These are phyloP conservation scores for Epinephelus moara DNA, from an alignment of 2,113 vertebrate species.

Conservation along the genomic window DNA sequence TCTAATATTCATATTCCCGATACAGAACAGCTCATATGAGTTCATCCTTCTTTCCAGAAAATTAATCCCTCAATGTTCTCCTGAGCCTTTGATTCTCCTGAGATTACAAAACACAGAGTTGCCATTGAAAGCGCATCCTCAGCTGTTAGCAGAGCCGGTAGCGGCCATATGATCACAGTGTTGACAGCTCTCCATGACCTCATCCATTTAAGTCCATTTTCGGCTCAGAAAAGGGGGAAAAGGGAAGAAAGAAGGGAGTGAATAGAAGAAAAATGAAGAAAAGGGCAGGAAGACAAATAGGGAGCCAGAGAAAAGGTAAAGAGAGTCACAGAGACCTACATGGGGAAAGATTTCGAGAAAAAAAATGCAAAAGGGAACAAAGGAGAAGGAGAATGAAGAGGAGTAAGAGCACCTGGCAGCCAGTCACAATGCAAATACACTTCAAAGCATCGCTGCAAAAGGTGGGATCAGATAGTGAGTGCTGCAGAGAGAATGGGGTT, in stretches of 20 bases:
- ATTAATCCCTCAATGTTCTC: slow-evolving; percentile 45
- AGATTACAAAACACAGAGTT: slow-evolving; percentile 59
- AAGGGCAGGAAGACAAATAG: slow-evolving; percentile 59
- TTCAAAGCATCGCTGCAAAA: slow-evolving; percentile 69
- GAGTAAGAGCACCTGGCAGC: slow-evolving; percentile 59
- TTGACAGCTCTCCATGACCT: slow-evolving; percentile 85
- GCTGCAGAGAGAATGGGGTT: slow-evolving; percentile 40
- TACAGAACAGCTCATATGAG: not conserved
- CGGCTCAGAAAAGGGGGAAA: slow-evolving; percentile 55
- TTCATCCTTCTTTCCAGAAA: slow-evolving; percentile 25
- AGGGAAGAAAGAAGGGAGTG: slow-evolving; percentile 26
- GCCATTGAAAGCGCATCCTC: slow-evolving; percentile 60
- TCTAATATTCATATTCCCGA: not conserved
- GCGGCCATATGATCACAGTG: slow-evolving; percentile 83
- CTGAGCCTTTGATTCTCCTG: slow-evolving; percentile 44
- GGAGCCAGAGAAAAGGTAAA: slow-evolving; percentile 47
- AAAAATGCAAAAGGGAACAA: slow-evolving; percentile 36
- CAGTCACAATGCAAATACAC: slow-evolving; percentile 71
- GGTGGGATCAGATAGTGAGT: slow-evolving; percentile 52
- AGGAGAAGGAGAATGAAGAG: slow-evolving; percentile 22
- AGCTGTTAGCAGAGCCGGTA: slow-evolving; percentile 67
- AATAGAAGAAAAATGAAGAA: slow-evolving; percentile 39
- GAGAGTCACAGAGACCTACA: slow-evolving; percentile 37
- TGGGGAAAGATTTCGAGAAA: slow-evolving; percentile 26
- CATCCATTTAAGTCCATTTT: slow-evolving; percentile 83